Percentiles rank a stretch among this genome's conserved stretches.
Evolutionary conservation across 2,113 vertebrate species (phyloP).

Genomic region (Hippocampus barbouri): DNA sequence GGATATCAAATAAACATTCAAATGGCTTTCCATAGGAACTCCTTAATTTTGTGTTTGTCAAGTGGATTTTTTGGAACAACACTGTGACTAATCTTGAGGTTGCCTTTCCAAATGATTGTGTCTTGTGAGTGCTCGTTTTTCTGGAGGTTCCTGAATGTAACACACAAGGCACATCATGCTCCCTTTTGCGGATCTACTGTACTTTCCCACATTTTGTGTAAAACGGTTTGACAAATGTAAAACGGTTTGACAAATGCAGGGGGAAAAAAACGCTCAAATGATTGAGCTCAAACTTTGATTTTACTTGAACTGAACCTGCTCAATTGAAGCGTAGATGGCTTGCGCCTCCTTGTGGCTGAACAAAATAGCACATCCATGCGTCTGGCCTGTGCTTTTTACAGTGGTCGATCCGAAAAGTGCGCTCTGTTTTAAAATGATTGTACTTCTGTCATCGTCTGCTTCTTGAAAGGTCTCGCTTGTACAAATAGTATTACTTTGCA

Average conservation of each 20-base stretch:
- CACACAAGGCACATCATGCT: slow-evolving; percentile 23
- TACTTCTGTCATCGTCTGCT: slow-evolving; percentile 57
- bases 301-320: neutral
- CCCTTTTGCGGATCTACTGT: slow-evolving; percentile 26
- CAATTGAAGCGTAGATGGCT: neutral
- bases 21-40: neutral
- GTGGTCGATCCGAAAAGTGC: slow-evolving; percentile 18
- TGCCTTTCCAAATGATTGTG: slow-evolving; percentile 60
- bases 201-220: neutral
- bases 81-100: slow-evolving; percentile 64
- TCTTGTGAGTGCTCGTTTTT: slow-evolving; percentile 26
- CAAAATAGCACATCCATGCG: slow-evolving; percentile 41
- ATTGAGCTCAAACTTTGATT: neutral
- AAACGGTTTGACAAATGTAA: slow-evolving; percentile 9
- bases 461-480: slow-evolving; percentile 55
- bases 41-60: neutral
- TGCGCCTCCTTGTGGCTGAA: slow-evolving; percentile 49
- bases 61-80: slow-evolving; percentile 41
- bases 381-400: slow-evolving; percentile 30
- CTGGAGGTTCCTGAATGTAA: slow-evolving; percentile 62
- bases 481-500: slow-evolving; percentile 52
- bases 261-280: neutral
- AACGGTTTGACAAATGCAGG: slow-evolving; percentile 3
- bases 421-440: slow-evolving; percentile 64
- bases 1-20: neutral